Percentiles rank a stretch among this genome's conserved stretches.
phyloP scores from a whole-genome alignment of 1,140 invertebrate species.

The Anadara kagoshimensis region DNA sequence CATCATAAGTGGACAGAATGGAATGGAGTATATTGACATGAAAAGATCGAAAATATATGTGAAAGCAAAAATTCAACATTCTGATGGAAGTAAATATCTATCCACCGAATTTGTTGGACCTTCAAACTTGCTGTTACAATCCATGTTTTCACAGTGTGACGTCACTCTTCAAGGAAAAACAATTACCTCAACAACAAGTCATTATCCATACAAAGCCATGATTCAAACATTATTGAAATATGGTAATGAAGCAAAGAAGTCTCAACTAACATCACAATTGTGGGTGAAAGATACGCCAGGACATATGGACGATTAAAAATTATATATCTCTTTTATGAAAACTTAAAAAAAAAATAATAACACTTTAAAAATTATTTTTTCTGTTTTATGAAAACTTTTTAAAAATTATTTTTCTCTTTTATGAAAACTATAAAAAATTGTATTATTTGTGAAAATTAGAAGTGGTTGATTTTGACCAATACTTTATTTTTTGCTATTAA shows the following conservation, averaged over 20 bases:
- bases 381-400: too few species aligned
- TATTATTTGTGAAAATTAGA: too few species aligned
- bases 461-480: too few species aligned
- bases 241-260: conserved; percentile 31
- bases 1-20: conserved; percentile 6
- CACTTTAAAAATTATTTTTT: too few species aligned
- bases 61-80: conserved; percentile 4
- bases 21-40: conserved; percentile 13
- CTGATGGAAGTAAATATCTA: neutral
- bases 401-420: too few species aligned
- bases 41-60: conserved; percentile 7
- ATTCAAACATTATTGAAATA: conserved; percentile 31
- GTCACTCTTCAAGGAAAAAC: conserved; percentile 20
- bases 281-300: conserved; percentile 29
- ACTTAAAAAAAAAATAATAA: too few species aligned
- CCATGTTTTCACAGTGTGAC: conserved; percentile 22
- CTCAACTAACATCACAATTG: conserved; percentile 25
- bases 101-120: conserved; percentile 3
- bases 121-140: conserved; percentile 6
- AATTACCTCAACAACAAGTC: conserved; percentile 12
- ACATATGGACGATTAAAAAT: conserved; percentile 14
- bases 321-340: too few species aligned
- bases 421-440: too few species aligned
- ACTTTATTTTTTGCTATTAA: too few species aligned
- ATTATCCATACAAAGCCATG: conserved; percentile 39